Evolutionary conservation across 2,113 vertebrate genomes (phyloP).

Genomic region (Puffinus mauretanicus): DNA sequence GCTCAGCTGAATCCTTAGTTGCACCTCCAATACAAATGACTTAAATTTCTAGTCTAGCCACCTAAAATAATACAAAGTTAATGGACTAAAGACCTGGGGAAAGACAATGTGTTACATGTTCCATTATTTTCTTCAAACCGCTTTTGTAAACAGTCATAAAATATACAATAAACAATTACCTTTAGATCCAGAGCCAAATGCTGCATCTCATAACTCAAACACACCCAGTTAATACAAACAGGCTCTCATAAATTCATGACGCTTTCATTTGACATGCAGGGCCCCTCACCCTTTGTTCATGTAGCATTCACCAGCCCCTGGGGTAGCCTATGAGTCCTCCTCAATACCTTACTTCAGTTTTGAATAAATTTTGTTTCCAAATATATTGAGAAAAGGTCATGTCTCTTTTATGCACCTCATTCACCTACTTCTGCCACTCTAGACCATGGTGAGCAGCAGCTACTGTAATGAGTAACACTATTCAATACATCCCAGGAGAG

Average conservation of each 20-base stretch:
- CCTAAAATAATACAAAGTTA: neutral
- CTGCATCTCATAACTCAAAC: neutral
- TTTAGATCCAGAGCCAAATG: conserved; percentile 40
- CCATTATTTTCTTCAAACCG: neutral
- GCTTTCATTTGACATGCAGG: neutral
- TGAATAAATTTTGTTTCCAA: neutral
- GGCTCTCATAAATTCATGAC: neutral
- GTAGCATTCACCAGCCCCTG: neutral
- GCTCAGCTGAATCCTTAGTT: neutral
- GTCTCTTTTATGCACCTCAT: neutral
- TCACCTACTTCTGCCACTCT: neutral
- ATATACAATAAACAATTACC: conserved; percentile 1
- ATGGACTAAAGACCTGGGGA: conserved; percentile 12
- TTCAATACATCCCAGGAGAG: neutral
- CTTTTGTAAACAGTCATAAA: conserved; percentile 51
- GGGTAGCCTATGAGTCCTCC: neutral
- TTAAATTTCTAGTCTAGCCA: conserved; percentile 7
- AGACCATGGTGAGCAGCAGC: neutral
- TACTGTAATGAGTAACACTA: neutral
- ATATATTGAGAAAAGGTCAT: neutral
- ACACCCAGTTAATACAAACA: neutral
- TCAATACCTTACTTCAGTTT: neutral
- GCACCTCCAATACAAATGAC: conserved; percentile 3
- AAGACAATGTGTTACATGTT: neutral
- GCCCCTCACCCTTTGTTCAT: neutral